Conservation (phyloP, 2,888 invertebrate species). For the Odontothrips loti region DNA sequence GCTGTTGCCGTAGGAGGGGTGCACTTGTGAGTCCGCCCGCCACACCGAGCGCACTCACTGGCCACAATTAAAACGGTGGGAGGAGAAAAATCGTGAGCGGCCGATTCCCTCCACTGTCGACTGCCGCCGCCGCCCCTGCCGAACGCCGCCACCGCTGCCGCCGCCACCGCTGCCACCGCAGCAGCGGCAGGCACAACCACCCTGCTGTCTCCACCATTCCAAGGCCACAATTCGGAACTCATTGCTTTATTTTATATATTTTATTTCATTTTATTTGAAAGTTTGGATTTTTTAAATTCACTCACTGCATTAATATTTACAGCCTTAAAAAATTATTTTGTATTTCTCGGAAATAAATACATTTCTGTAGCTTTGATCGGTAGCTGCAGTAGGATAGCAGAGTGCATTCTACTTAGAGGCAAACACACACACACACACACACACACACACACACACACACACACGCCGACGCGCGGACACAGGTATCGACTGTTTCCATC, state of each 20-base stretch:
- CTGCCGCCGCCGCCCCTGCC: not conserved
- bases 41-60: not conserved
- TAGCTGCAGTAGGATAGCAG: no score
- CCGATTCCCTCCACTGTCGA: not conserved
- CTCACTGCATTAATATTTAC: no score
- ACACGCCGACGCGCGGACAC: not conserved
- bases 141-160: not conserved
- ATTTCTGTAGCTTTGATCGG: no score
- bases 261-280: no score
- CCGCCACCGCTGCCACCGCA: not conserved
- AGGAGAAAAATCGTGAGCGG: slow-evolving; percentile 20
- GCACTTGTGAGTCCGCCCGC: not conserved
- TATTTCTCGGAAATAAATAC: no score
- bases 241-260: not conserved
- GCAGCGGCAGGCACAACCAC: no score
- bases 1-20: not conserved
- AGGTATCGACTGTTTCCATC: slow-evolving; percentile 7
- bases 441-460: not conserved
- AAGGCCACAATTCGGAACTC: no score
- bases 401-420: not conserved
- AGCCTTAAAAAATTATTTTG: no score
- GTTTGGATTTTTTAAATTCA: no score
- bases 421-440: not conserved
- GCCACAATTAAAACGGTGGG: slow-evolving; percentile 26
- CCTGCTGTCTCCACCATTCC: no score